Evolutionary conservation across 1,140 invertebrate genomes (phyloP).

Genomic region (Portunus trituberculatus): DNA sequence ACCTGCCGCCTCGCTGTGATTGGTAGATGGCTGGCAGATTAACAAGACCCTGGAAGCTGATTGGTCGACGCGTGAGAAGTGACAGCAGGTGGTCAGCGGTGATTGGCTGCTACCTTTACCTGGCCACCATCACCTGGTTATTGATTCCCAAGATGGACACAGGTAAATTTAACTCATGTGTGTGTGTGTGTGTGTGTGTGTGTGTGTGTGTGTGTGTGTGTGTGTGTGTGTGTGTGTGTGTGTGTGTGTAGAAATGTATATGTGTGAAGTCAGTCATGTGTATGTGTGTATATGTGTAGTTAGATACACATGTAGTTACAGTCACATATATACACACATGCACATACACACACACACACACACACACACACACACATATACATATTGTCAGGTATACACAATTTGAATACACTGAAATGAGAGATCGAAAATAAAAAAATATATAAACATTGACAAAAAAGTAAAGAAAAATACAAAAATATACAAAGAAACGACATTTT

Average conservation of each 20-base stretch:
- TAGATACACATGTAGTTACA: constrained; percentile 40
- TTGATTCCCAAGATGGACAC: neutral
- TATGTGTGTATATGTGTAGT: neutral
- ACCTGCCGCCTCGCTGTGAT: neutral
- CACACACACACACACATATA: no score
- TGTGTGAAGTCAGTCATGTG: neutral
- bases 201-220: neutral
- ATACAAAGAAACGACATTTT: no score
- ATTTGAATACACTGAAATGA: no score
- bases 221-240: no score
- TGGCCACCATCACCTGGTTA: neutral
- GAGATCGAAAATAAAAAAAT: neutral
- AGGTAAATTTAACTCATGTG: neutral
- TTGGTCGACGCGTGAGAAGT: neutral
- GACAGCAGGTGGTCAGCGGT: neutral
- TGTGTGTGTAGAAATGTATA: neutral
- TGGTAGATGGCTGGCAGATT: constrained; percentile 26
- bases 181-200: neutral
- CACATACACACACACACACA: neutral
- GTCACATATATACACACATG: constrained; percentile 46
- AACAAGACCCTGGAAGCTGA: neutral
- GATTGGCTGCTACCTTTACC: constrained; percentile 13
- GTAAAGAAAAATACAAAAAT: neutral
- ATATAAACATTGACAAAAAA: neutral
- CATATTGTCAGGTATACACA: no score